Conservation (phyloP, 2,113 vertebrate genomes). For the Pongo pygmaeus region DNA sequence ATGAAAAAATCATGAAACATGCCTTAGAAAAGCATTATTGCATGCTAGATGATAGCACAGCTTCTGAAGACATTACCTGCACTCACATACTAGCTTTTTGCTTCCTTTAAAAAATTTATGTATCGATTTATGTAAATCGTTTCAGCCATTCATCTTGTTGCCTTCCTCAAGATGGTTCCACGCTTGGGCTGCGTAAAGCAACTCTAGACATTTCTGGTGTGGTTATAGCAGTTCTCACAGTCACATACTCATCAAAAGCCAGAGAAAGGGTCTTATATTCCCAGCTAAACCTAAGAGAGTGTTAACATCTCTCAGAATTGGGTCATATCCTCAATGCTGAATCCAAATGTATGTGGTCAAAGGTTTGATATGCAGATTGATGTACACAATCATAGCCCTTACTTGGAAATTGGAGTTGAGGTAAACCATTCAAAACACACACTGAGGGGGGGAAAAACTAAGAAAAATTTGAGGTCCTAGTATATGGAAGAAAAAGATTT, state of each 20-base stretch:
- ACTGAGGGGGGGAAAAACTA: accelerated
- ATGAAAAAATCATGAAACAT: neutral
- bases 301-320: neutral
- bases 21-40: neutral
- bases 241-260: neutral
- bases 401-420: neutral
- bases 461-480: neutral
- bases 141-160: neutral
- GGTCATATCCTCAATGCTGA: neutral
- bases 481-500: neutral
- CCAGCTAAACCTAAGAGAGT: neutral
- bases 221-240: neutral
- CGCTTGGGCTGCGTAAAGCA: neutral
- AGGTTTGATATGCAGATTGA: neutral
- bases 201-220: neutral
- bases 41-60: neutral
- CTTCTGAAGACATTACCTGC: neutral
- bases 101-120: neutral
- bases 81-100: neutral
- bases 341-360: neutral
- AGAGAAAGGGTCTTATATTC: neutral
- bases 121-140: neutral
- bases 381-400: neutral
- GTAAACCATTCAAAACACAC: neutral
- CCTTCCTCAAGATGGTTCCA: neutral